Evolutionary conservation across 2,797 vertebrate genomes (phyloP), one percentile per base, ranked within the genome.

Genomic region (Philypnodon macrostomus): DNA sequence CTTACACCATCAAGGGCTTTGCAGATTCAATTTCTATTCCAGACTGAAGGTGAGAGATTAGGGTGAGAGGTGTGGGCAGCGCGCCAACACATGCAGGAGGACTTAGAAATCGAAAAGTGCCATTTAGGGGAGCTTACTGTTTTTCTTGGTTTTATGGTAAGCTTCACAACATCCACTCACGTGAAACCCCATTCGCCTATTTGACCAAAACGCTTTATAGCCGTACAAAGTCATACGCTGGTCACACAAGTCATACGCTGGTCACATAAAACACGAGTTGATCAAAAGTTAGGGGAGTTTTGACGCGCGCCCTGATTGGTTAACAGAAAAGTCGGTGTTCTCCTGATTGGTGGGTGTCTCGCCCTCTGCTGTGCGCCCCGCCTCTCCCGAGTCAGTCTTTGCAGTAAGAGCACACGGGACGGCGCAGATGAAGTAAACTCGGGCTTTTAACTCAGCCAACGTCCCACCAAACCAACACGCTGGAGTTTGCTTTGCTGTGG

Each of bases 291-390:
- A 7, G 30, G 2, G 2, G 17, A 48, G 2, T 15, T 21, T 29
- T 1, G 6, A 0, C n/a, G 7, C 12, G 7, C 4, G 1, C 24
- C 6, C 14, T 77, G 63, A 83, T 85, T 87, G 81, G 81, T 49
- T 70, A 5, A 4, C 0, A 2, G 0, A 10, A 18, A 50, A 30
- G 4, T 18, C 2, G 1, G 7, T 16, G 13, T 7, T 38, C 14
- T 44, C 1, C 60, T 73, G 72, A 86, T 87, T 87, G 82, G 84
- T 34, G 1, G 0, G 29, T 0, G 13, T 36, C 14, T 10, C 23
- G 35, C 64, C 47, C 49, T 19, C 55, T 4, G 56, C 47, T 69
- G 63, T 67, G 70, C 5, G 58, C 6, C 41, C 63, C 61, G 18
- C 81, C 73, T 15, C 35, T 1, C 49, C 1, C 66, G 53, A 77